Base-by-base conservation (phyloP, 2,113 vertebrate genomes). In the Vulpes lagopus region DNA sequence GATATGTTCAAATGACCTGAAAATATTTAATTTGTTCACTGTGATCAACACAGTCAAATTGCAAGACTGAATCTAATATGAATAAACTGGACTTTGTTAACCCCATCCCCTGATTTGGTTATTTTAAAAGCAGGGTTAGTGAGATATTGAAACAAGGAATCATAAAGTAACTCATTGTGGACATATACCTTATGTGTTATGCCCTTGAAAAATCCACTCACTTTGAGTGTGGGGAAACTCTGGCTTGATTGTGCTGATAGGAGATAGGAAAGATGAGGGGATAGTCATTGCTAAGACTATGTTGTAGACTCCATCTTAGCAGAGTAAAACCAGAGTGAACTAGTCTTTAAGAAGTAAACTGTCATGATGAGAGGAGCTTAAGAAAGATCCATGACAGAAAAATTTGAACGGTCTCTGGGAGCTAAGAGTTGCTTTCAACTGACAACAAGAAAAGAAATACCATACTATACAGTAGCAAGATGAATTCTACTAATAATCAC, bases 11-110 rank as follows among this genome's bases (percentile, higher is more conserved):
- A 96, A 51, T 87, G 32, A 84, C 57, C 35, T 53, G 35, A 80
- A 89, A 62, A 55, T 71, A 73, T 83, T 86, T 51, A 62, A 90
- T 87, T 74, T 97, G 25, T 57, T 16, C n/a, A 49, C 51, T 80
- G 51, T 74, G 7, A 74, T 57, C 55, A 35, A 0, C 17, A 25
- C 59, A 14, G 19, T 67, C 17, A 82, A 80, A 73, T 73, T n/a
- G 15, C 3, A 74, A 82, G 17, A 71, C 8, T 74, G 35, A 95
- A 55, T 84, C 10, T 67, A 67, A 83, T 10, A 74, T 89, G 59
- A 79, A 79, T 79, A 94, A 71, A 88, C 84, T 67, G 51, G 8
- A 60, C 27, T 95, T 83, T 82, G 14, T 60, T 71, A 81, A 95
- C 25, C 22, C 11, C 17, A 43, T 1, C 2, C 32, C 22, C 71